phyloP scores from a whole-genome alignment of 2,797 vertebrate genomes.

The Thunnus albacares region DNA sequence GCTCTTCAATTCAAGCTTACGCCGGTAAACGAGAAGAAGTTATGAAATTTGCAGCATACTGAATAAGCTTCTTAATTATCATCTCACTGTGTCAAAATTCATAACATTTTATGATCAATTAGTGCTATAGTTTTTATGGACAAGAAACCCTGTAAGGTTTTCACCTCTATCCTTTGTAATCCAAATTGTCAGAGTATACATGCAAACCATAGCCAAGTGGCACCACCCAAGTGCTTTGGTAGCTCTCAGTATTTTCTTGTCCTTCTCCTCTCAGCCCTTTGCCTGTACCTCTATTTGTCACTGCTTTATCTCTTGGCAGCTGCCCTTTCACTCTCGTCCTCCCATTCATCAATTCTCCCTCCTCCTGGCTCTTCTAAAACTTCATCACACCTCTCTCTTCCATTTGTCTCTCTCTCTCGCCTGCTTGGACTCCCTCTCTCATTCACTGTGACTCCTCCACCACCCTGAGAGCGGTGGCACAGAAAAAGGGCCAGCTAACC shows the following conservation, averaged over 20 bases:
- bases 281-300: conserved; percentile 58
- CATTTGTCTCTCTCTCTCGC: conserved; percentile 40
- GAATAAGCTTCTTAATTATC: not conserved
- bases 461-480: conserved; percentile 21
- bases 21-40: not conserved
- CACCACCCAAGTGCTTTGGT: not conserved
- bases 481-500: conserved; percentile 57
- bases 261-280: conserved; percentile 45
- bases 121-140: not conserved
- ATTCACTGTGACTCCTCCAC: conserved; percentile 35
- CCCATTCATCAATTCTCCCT: conserved; percentile 61
- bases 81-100: not conserved
- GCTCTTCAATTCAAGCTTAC: too few species aligned
- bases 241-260: conserved; percentile 1
- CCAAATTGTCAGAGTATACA: conserved; percentile 6
- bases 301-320: conserved; percentile 61
- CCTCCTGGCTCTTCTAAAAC: conserved; percentile 25
- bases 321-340: conserved; percentile 53
- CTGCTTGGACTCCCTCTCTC: conserved; percentile 38
- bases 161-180: conserved; percentile 9
- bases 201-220: not conserved
- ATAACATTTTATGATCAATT: not conserved
- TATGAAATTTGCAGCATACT: not conserved
- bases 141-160: not conserved
- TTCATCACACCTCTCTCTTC: conserved; percentile 57